These are phyloP conservation scores for Columbina picui DNA, from an alignment of 2,113 vertebrate genomes.

Conservation along the genomic window DNA sequence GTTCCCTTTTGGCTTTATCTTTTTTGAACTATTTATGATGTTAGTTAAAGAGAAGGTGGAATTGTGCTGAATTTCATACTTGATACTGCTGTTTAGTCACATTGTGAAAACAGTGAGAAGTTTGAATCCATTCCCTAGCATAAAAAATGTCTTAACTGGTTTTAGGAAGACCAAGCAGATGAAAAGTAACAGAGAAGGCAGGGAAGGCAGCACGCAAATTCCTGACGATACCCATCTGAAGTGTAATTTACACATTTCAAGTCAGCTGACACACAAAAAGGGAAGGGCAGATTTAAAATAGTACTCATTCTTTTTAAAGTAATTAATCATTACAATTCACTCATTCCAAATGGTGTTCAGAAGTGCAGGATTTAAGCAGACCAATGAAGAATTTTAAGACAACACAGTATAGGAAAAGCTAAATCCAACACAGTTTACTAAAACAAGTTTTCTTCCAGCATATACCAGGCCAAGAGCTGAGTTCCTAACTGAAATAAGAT, in stretches of 20 bases:
- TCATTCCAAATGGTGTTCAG: fast-evolving
- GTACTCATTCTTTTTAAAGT: not conserved
- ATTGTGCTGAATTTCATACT: not conserved
- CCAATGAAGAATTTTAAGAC: not conserved
- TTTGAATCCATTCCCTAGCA: not conserved
- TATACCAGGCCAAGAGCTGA: not conserved
- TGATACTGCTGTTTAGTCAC: not conserved
- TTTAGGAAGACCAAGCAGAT: not conserved
- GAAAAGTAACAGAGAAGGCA: not conserved
- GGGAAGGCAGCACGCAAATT: not conserved
- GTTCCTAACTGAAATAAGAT: not conserved
- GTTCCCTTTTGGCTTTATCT: not conserved
- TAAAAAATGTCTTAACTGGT: not conserved
- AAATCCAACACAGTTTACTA: not conserved
- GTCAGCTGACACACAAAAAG: not conserved
- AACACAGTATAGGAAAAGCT: not conserved
- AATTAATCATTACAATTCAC: not conserved
- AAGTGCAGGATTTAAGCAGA: not conserved
- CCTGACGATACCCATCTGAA: not conserved
- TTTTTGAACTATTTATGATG: not conserved
- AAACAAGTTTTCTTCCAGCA: fast-evolving
- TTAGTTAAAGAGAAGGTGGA: not conserved
- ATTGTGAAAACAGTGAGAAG: not conserved
- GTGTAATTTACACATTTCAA: not conserved
- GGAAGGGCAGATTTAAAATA: not conserved